Conservation (phyloP, 1,140 invertebrate species). For the Carposina sasakii region DNA sequence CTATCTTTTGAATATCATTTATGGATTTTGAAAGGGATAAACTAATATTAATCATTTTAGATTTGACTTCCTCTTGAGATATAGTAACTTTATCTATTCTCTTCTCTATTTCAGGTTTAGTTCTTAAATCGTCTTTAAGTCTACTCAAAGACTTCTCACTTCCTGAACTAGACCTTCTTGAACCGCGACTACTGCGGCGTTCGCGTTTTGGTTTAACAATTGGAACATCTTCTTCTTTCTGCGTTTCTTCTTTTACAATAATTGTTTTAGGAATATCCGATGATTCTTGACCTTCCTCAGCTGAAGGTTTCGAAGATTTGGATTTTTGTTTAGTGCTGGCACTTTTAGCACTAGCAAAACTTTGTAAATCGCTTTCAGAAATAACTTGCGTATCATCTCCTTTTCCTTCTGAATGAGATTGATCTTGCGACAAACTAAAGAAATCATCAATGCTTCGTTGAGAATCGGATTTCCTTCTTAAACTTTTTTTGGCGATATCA, state of each 20-base stretch:
- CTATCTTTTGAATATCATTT: conserved; percentile 72
- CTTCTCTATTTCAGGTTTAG: neutral
- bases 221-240: conserved; percentile 30
- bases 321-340: conserved; percentile 61
- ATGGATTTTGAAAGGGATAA: conserved; percentile 38
- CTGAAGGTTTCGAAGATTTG: conserved; percentile 42
- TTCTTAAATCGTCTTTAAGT: conserved; percentile 36
- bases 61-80: conserved; percentile 32
- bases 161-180: conserved; percentile 64
- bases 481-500: conserved; percentile 57
- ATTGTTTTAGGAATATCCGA: conserved; percentile 44
- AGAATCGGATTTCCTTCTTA: conserved; percentile 72
- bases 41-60: conserved; percentile 32
- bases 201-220: conserved; percentile 49
- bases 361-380: conserved; percentile 73
- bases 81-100: conserved; percentile 18
- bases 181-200: conserved; percentile 47
- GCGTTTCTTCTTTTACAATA: conserved; percentile 51
- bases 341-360: conserved; percentile 76
- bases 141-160: conserved; percentile 62
- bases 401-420: conserved; percentile 57
- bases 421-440: conserved; percentile 72
- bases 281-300: conserved; percentile 41
- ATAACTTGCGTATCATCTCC: conserved; percentile 63
- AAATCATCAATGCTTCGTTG: conserved; percentile 73